A percentile compares a stretch with the other conserved stretches of the same genome.
phyloP scores from a whole-genome alignment of 2,113 vertebrate species.

The Rafetus swinhoei region DNA sequence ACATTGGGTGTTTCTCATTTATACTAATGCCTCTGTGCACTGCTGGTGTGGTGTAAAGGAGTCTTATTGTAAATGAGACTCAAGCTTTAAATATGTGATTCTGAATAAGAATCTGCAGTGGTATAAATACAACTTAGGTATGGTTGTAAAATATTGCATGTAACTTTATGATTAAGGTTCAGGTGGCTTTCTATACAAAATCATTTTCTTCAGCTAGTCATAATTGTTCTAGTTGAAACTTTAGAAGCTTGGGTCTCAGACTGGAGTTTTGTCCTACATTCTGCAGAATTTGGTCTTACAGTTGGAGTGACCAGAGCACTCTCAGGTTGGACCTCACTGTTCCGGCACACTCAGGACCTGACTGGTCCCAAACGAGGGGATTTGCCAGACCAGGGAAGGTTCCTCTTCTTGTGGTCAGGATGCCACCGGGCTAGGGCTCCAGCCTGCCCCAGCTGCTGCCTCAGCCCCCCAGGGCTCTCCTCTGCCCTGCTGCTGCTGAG shows the following conservation, averaged over 20 bases:
- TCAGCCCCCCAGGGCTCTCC: too few species aligned
- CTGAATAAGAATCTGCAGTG: neutral
- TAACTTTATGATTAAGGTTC: neutral
- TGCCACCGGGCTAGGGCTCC: too few species aligned
- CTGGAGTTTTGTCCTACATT: neutral
- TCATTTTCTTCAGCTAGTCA: neutral
- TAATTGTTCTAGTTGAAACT: neutral
- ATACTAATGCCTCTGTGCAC: neutral
- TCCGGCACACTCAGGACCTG: too few species aligned
- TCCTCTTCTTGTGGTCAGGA: too few species aligned
- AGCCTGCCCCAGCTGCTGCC: too few species aligned
- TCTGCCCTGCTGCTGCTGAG: too few species aligned
- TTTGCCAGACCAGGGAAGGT: too few species aligned
- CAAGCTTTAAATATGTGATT: neutral
- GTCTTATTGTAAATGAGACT: neutral
- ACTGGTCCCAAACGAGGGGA: too few species aligned
- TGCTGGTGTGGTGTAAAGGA: neutral
- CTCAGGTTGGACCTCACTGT: too few species aligned
- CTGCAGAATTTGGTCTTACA: neutral
- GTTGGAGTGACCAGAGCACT: neutral
- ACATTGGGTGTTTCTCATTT: neutral
- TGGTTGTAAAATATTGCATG: neutral
- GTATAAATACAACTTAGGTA: neutral
- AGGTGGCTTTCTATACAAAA: conserved; percentile 8
- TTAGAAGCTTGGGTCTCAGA: neutral